These are phyloP conservation scores for Lycaena phlaeas DNA, from an alignment of 2,888 invertebrate genomes.

Conservation along the genomic window DNA sequence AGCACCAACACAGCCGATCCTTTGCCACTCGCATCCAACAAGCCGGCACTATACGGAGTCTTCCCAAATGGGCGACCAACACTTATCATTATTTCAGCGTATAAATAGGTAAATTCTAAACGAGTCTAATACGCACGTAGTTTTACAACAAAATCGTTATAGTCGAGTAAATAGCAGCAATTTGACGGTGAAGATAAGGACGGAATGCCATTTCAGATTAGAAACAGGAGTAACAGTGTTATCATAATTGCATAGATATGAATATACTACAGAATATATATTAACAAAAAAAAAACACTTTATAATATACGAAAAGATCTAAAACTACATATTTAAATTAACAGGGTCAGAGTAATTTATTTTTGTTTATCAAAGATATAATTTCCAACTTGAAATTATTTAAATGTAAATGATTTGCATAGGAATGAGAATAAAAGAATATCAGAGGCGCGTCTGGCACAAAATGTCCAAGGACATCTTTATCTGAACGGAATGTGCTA, in stretches of 20 bases:
- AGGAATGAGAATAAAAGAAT: constrained; percentile 40
- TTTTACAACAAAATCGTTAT: constrained; percentile 31
- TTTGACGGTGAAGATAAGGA: constrained; percentile 43
- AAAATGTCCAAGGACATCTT: constrained; percentile 67
- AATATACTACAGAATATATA: constrained; percentile 20
- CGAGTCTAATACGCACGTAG: too few relatives aligned
- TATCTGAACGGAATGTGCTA: constrained; percentile 63
- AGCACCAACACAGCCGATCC: too few relatives aligned
- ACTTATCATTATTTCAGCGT: too few relatives aligned
- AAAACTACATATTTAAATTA: too few relatives aligned
- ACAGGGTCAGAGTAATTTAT: too few relatives aligned
- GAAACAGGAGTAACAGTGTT: constrained; percentile 54
- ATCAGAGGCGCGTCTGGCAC: constrained; percentile 41
- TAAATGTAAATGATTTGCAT: constrained; percentile 22
- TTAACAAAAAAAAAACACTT: too few relatives aligned
- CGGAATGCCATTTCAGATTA: constrained; percentile 65
- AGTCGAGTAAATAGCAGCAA: constrained; percentile 42
- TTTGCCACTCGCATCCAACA: too few relatives aligned
- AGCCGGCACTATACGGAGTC: too few relatives aligned
- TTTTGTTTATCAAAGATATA: neutral
- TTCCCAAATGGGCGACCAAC: too few relatives aligned
- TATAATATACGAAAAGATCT: too few relatives aligned
- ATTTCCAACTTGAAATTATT: neutral
- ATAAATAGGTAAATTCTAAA: too few relatives aligned
- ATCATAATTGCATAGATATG: constrained; percentile 56